phyloP scores from a whole-genome alignment of 2,113 vertebrate species.

The Caretta caretta region DNA sequence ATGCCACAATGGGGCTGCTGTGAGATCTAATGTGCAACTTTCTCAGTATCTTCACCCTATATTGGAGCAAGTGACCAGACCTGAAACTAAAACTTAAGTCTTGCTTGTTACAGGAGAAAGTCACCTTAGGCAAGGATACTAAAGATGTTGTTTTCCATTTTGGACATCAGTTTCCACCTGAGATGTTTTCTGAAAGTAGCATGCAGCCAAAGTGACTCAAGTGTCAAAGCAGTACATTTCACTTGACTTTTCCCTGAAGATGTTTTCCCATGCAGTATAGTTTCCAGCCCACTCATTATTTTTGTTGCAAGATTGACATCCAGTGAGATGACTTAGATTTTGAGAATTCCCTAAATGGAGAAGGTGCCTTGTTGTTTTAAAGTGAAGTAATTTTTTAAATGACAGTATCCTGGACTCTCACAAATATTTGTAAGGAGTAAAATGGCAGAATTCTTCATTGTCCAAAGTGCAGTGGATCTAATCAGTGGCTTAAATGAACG shows the following conservation, averaged over 20 bases:
- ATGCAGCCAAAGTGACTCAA: background rate
- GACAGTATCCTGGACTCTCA: background rate
- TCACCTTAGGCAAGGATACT: background rate
- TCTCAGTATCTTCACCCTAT: too few species aligned
- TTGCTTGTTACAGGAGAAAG: background rate
- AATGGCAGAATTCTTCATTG: rapidly evolving
- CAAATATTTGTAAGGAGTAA: background rate
- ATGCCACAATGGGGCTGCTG: too few species aligned
- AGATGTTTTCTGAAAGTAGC: background rate
- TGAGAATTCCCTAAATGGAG: background rate
- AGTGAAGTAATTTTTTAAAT: too few species aligned
- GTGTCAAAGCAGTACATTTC: background rate
- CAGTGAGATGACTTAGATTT: too few species aligned
- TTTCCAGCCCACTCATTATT: background rate
- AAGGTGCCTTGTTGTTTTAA: background rate
- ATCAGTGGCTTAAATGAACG: background rate
- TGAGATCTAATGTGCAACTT: too few species aligned
- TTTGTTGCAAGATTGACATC: background rate
- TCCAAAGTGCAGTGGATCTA: background rate
- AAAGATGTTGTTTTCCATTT: background rate
- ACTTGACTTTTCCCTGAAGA: background rate
- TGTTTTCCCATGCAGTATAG: background rate
- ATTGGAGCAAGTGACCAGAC: background rate
- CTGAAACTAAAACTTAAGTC: background rate
- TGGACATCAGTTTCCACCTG: background rate